Base-by-base conservation (phyloP, 2,797 vertebrate genomes). In the Numenius phaeopus region DNA sequence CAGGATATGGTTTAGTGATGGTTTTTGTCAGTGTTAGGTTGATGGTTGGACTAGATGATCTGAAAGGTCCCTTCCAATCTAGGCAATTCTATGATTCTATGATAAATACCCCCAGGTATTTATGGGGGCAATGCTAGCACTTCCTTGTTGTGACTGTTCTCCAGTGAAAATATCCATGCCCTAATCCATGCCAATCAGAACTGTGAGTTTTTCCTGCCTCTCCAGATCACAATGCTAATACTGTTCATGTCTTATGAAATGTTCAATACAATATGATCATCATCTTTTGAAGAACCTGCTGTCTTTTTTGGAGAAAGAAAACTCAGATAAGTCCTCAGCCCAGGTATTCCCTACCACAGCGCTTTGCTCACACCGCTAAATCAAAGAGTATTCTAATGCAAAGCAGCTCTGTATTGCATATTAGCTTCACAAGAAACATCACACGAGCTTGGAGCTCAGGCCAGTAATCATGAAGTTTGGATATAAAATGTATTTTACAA, bases 401-500 rank as follows among this genome's bases (percentile, higher is more conserved):
- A 92, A 96, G 50, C 39, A 86, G 42, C 65, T 89, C 64, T 72
- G 71, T 80, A 79, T 72, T 91, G 44, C 49, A 32, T 59, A 71
- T 81, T 57, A 94, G 14, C 78, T 92, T 90, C 71, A 83, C 78
- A 83, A 61, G 67, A 92, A 94, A 92, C 65, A 95, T 87, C 86
- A 71, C 65, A 52, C 57, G 19, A 78, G 34, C 61, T 78, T 46
- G 61, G 50, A 91, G 58, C 32, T 92, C 23, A 10, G 86, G 71
- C 49, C 71, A 91, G 57, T 57, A 93, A 92, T 85, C 76, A 75
- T 9, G n/a, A 85, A 81, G 71, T 11, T 57, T 82, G 49, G 79
- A 93, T 96, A 85, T 65, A 57, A 97, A 97, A 87, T 7, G 1
- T 40, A 49, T 83, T 89, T 93, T 94, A 92, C 70, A 92, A 61